These are phyloP conservation scores for Uropetala carovei DNA, from an alignment of 2,888 invertebrate species.

Conservation along the genomic window DNA sequence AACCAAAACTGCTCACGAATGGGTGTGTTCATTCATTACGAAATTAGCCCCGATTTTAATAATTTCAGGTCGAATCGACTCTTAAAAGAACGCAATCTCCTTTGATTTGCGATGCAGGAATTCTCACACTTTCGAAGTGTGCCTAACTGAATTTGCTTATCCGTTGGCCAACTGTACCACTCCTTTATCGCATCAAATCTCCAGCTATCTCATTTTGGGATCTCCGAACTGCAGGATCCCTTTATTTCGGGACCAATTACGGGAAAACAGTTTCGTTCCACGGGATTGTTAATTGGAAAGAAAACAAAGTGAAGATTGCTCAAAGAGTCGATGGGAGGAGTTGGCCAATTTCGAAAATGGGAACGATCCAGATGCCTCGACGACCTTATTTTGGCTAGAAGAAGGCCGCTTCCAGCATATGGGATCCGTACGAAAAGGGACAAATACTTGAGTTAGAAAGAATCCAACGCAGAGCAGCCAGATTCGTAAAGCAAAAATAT, in stretches of 20 bases:
- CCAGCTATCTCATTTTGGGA: neutral
- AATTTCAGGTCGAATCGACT: neutral
- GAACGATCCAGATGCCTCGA: neutral
- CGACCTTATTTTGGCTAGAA: neutral
- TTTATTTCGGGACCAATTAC: conserved; percentile 6
- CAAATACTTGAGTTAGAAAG: no score
- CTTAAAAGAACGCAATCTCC: neutral
- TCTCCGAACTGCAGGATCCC: neutral
- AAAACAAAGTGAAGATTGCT: neutral
- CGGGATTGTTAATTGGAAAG: conserved; percentile 7
- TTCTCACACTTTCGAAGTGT: conserved; percentile 26
- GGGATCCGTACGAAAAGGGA: no score
- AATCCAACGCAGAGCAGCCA: no score
- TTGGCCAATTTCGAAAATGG: neutral
- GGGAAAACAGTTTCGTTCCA: neutral
- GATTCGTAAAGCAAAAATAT: no score
- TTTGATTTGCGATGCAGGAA: neutral
- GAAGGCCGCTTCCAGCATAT: no score
- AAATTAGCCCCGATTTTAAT: neutral
- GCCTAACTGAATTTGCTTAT: neutral
- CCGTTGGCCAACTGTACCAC: neutral
- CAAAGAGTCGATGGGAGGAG: neutral
- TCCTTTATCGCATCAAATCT: neutral
- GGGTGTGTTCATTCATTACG: neutral
- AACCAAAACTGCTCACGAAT: neutral